Conservation (phyloP, 53 echinoderm and acorn worm species). For the Echinometra lucunter region DNA sequence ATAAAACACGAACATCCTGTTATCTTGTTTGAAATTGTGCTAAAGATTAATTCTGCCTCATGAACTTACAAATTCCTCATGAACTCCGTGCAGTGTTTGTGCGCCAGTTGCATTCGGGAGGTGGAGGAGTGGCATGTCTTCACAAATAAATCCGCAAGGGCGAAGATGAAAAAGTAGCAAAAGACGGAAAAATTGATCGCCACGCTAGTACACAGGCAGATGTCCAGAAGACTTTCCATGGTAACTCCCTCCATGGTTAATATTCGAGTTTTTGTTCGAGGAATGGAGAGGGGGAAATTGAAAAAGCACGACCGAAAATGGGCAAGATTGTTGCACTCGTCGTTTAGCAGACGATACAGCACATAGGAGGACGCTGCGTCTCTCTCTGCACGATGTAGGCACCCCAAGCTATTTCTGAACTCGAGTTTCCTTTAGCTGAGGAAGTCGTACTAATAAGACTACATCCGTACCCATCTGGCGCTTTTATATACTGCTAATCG, state of each 20-base stretch:
- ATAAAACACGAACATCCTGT: background rate
- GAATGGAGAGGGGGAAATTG: background rate
- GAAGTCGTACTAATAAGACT: slow-evolving; percentile 66
- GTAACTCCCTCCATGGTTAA: slow-evolving; percentile 37
- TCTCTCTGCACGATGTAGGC: background rate
- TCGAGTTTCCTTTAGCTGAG: slow-evolving; percentile 49
- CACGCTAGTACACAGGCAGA: slow-evolving; percentile 34
- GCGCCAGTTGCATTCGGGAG: slow-evolving; percentile 46
- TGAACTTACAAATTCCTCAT: slow-evolving; percentile 70
- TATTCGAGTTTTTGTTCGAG: background rate
- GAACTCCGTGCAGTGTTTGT: slow-evolving; percentile 68
- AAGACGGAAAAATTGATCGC: slow-evolving; percentile 57
- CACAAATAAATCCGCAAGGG: slow-evolving; percentile 60
- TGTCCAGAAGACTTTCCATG: background rate
- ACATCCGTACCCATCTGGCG: slow-evolving; percentile 63
- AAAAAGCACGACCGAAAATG: background rate
- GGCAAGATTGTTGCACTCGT: background rate
- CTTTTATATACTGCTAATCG: slow-evolving; percentile 63
- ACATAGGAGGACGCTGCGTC: background rate
- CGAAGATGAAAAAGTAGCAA: slow-evolving; percentile 64
- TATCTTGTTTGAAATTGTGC: background rate
- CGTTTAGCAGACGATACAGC: slow-evolving; percentile 25
- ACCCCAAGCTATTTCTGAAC: slow-evolving; percentile 61
- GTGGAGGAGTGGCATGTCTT: slow-evolving; percentile 25
- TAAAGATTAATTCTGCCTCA: slow-evolving; percentile 15